Base-by-base conservation (phyloP, 2,888 invertebrate species). In the Nemoura dubitans region DNA sequence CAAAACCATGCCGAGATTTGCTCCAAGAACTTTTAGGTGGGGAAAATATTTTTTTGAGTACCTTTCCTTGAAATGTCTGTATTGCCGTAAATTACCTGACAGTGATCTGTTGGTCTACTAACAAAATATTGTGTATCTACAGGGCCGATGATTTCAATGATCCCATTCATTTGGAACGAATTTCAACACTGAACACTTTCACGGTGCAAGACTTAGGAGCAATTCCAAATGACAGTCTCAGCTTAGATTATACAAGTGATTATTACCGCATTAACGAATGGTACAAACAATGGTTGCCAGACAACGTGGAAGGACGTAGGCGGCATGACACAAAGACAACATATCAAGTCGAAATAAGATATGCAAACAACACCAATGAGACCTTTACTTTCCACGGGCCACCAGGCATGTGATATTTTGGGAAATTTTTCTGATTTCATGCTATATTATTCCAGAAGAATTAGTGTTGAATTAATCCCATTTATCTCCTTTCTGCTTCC, bases 381-480 rank as follows among this genome's bases (percentile, higher is more conserved):
- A 98, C 98, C n/a, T 97, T 96, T 90, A 97, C 97, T n/a, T 98
- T 98, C 92, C 98, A 98, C 88, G 98, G 98, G 82, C 98, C 98
- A 10, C 97, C 96, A 83, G 97, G 93, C 92, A 89, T 59, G 86
- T 16, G 28, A 7, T 6, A 78, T 59, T 85, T 30, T 21, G 28
- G 16, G 27, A 36, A 85, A 43, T n/a, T n/a, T n/a, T n/a, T n/a
- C 30, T 36, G 28, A n/a, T n/a, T 10, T 59, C 59, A 7, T 21
- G 59, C 6, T 16, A 10, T 59, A 2, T 16, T 21, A 78, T 86
- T 83, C 21, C 81, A 76, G 28, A 59, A 85, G n/a, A 77, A 76
- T n/a, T 21, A 29, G n/a, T n/a, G n/a, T n/a, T n/a, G n/a, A n/a
- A n/a, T n/a, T n/a, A n/a, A n/a, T n/a, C n/a, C n/a, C n/a, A n/a